These are phyloP conservation scores for Sander lucioperca DNA, from an alignment of 2,113 vertebrate species.

Conservation along the genomic window DNA sequence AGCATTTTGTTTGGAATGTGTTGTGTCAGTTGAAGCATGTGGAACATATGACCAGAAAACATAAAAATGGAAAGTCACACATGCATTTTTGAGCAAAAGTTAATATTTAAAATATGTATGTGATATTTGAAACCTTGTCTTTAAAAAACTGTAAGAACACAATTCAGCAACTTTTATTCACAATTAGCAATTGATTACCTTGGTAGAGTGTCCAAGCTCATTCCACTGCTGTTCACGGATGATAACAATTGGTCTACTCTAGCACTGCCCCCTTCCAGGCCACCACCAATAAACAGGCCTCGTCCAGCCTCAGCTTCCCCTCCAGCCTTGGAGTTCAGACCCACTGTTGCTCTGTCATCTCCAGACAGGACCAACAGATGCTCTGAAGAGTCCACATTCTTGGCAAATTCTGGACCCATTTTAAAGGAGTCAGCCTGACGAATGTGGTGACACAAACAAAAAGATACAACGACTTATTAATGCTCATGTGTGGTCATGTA, in stretches of 20 bases:
- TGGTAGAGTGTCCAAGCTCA: background rate
- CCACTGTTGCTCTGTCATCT: slow-evolving; percentile 58
- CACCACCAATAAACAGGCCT: slow-evolving; percentile 72
- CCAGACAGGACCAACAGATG: slow-evolving; percentile 79
- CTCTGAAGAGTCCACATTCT: slow-evolving; percentile 82
- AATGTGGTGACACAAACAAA: slow-evolving; percentile 37
- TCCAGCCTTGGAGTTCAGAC: slow-evolving; percentile 53
- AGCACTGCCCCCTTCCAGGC: background rate
- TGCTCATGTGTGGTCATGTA: background rate
- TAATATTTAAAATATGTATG: background rate
- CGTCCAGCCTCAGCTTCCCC: slow-evolving; percentile 63
- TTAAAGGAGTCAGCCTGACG: slow-evolving; percentile 94
- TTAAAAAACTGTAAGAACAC: background rate
- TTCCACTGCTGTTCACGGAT: slow-evolving; percentile 73
- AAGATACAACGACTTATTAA: background rate
- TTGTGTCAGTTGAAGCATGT: too few species aligned
- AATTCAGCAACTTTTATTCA: background rate
- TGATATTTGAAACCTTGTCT: background rate
- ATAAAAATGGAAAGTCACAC: too few species aligned
- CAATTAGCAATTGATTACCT: slow-evolving; percentile 33
- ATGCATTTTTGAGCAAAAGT: background rate
- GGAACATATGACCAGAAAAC: too few species aligned
- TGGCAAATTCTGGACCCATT: slow-evolving; percentile 90
- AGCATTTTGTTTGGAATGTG: too few species aligned
- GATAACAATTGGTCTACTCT: slow-evolving; percentile 81